These are phyloP conservation scores for Gila orcuttii DNA, from an alignment of 2,113 vertebrate species.

Conservation along the genomic window DNA sequence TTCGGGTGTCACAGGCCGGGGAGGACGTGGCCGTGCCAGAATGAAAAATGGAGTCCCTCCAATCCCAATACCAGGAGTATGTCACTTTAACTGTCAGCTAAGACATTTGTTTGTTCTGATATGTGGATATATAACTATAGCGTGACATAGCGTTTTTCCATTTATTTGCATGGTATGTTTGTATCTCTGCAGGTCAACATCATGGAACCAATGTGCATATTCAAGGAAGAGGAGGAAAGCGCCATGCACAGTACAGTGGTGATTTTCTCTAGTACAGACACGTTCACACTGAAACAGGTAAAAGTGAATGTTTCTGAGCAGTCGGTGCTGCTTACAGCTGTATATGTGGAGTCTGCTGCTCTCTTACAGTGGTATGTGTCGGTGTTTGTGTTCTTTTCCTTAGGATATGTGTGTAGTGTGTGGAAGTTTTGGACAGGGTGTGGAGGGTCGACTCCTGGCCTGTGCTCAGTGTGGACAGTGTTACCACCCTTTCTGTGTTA, in stretches of 20 bases:
- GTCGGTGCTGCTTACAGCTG: not conserved
- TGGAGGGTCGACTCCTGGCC: constrained; percentile 90
- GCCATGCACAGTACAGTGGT: constrained; percentile 98
- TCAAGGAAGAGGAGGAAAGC: constrained; percentile 95
- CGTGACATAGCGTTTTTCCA: not conserved
- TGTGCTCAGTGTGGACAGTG: constrained; percentile 98
- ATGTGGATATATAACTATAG: not conserved
- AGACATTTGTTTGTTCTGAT: not conserved
- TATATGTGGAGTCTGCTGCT: not conserved
- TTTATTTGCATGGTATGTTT: not conserved
- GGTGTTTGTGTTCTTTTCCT: constrained; percentile 30
- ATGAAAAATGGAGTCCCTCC: constrained; percentile 87
- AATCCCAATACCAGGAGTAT: constrained; percentile 87
- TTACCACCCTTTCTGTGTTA: constrained; percentile 97
- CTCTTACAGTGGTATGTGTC: not conserved
- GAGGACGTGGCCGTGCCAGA: constrained; percentile 93
- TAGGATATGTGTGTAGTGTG: constrained; percentile 99
- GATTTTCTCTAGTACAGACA: constrained; percentile 95
- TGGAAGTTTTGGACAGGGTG: constrained; percentile 94
- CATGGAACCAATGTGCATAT: constrained; percentile 80
- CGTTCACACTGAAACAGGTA: constrained; percentile 96
- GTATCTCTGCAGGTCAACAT: constrained; percentile 75
- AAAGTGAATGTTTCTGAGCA: constrained; percentile 19
- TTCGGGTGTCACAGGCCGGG: constrained; percentile 88
- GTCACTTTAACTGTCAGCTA: constrained; percentile 53